Evolutionary conservation across 2,888 invertebrate genomes (phyloP), one percentile per base, ranked within the genome.

Genomic region (Diarsia dahlii): DNA sequence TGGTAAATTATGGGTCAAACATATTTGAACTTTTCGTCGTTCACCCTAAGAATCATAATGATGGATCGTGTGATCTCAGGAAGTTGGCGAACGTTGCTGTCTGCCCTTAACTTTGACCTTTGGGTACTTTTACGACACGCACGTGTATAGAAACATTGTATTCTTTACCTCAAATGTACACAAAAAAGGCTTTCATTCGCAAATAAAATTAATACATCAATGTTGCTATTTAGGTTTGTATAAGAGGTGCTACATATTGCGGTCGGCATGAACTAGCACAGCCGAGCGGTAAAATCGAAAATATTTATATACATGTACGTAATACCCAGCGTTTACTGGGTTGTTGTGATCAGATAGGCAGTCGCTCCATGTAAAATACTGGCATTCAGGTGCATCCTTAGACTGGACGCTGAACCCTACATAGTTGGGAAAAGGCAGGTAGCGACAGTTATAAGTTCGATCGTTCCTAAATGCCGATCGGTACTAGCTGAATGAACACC

Each of bases 191-290:
- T 63, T 78, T 63, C 6, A n/a, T 56, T 50, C 10, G 18, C n/a
- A 23, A 71, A 68, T 63, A 28, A 54, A 75, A 69, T 48, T 28
- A 54, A 69, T 60, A 81, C 54, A 69, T 80, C 52, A 80, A 50
- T 45, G 28, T 28, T 60, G 15, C 23, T 78, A 50, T 39, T 60
- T 72, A 12, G n/a, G 28, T 39, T 15, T 46, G 15, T 54, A 13
- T 56, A 28, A 58, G 39, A n/a, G 39, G 62, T n/a, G 3, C n/a
- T 45, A 62, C 62, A 62, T 20, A 12, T 34, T 34, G 8, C 5
- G 62, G 20, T 6, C 62, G 39, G 39, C 39, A 6, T 39, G 20
- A 20, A 12, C 39, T 39, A 6, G 5, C 39, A 39, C 20, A 39
- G 12, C 20, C 60, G 34, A 10, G 20, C 10, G 60, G 10, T 60